Percentiles rank a stretch among this genome's conserved stretches.
Conservation (phyloP, 35 echinoderm and acorn worm genomes). For the Ptychodera flava region DNA sequence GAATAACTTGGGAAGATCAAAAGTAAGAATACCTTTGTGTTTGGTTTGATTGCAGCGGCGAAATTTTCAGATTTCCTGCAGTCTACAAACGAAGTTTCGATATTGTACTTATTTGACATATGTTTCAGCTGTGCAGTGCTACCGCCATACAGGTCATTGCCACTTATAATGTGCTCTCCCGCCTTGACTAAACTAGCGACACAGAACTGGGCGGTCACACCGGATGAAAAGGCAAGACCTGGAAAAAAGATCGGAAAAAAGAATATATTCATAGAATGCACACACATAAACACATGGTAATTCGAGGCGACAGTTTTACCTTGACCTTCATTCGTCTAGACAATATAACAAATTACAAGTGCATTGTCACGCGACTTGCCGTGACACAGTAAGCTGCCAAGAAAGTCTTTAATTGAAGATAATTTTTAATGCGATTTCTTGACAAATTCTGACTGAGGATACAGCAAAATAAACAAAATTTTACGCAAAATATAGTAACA, state of each 20-base stretch:
- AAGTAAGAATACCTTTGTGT: conserved; percentile 87
- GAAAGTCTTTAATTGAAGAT: too few relatives aligned
- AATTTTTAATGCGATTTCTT: too few relatives aligned
- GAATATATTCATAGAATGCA: not conserved
- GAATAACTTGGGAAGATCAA: too few relatives aligned
- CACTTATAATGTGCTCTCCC: conserved; percentile 67
- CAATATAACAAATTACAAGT: too few relatives aligned
- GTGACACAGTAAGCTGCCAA: too few relatives aligned
- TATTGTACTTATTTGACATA: conserved; percentile 54
- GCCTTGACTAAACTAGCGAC: conserved; percentile 67
- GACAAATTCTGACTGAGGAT: too few relatives aligned
- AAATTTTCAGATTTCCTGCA: conserved; percentile 28
- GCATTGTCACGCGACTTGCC: too few relatives aligned
- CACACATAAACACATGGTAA: too few relatives aligned
- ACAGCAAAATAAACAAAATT: too few relatives aligned
- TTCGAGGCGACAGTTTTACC: too few relatives aligned
- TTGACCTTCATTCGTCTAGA: too few relatives aligned
- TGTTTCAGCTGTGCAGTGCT: conserved; percentile 64
- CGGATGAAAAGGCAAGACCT: conserved; percentile 78
- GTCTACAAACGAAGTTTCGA: conserved; percentile 63
- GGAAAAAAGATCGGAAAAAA: conserved; percentile 13
- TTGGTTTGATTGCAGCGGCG: conserved; percentile 44
- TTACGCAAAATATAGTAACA: too few relatives aligned
- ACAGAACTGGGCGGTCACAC: conserved; percentile 59
- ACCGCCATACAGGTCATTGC: conserved; percentile 93